phyloP scores from a whole-genome alignment of 2,888 invertebrate genomes.

The Lepetodrilus schrolli region DNA sequence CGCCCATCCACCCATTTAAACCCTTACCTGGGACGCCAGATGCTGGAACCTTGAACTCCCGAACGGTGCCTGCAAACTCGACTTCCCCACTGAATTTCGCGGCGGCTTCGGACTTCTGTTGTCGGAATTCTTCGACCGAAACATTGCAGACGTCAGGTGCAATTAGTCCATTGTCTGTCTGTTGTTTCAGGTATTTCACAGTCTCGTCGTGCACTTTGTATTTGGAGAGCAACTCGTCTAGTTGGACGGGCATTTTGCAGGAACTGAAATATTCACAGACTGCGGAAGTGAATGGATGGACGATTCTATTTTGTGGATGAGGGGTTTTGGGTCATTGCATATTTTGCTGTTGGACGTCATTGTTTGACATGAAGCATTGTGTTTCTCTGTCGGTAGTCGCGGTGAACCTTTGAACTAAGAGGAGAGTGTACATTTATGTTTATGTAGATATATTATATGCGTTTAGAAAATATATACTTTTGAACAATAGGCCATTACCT shows the following conservation, averaged over 20 bases:
- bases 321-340: not conserved
- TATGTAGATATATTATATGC: no score
- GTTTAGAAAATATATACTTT: no score
- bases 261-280: not conserved
- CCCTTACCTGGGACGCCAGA: slow-evolving; percentile 38
- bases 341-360: no score
- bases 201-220: slow-evolving; percentile 39
- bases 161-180: slow-evolving; percentile 25
- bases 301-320: not conserved
- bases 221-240: slow-evolving; percentile 35
- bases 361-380: no score
- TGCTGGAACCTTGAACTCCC: slow-evolving; percentile 45
- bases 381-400: no score
- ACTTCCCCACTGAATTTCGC: not conserved
- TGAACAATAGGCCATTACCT: no score
- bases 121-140: slow-evolving; percentile 31
- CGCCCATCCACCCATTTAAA: not conserved
- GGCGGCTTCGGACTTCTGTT: slow-evolving; percentile 7
- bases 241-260: slow-evolving; percentile 32
- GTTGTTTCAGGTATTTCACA: slow-evolving; percentile 30
- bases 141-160: slow-evolving; percentile 11
- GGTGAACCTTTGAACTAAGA: no score
- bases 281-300: slow-evolving; percentile 4
- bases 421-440: no score
- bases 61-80: slow-evolving; percentile 40